Conservation (phyloP, 2,797 vertebrate species). For the Labeo calbasu region DNA sequence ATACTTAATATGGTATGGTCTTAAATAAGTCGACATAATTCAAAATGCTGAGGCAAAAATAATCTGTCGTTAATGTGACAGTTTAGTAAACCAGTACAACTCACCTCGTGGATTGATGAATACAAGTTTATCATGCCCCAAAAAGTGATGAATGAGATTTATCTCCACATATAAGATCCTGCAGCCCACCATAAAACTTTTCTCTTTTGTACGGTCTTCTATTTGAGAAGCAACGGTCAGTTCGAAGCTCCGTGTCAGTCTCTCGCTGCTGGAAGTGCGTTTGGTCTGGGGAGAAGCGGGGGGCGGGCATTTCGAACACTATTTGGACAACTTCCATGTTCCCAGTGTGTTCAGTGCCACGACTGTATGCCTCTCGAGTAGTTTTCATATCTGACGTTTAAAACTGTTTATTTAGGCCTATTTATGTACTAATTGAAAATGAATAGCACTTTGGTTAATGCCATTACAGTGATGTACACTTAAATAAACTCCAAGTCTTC, state of each 20-base stretch:
- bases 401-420: background rate
- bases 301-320: slow-evolving; percentile 25
- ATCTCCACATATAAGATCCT: background rate
- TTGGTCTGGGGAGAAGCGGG: background rate
- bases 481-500: no score
- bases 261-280: slow-evolving; percentile 8
- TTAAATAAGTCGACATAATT: background rate
- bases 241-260: background rate
- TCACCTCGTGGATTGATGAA: slow-evolving; percentile 23
- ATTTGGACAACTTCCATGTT: slow-evolving; percentile 7
- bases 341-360: background rate
- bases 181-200: background rate
- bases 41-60: slow-evolving; percentile 1
- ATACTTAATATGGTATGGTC: background rate
- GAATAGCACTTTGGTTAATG: background rate
- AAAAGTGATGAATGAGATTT: background rate
- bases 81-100: background rate
- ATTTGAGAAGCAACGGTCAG: slow-evolving; percentile 11
- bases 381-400: background rate
- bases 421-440: background rate
- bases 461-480: no score
- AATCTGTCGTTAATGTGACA: background rate
- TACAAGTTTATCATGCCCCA: background rate
- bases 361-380: background rate
- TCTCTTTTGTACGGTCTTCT: background rate